Base-by-base conservation (phyloP, 1,140 invertebrate species). In the Heliconius hermathena region DNA sequence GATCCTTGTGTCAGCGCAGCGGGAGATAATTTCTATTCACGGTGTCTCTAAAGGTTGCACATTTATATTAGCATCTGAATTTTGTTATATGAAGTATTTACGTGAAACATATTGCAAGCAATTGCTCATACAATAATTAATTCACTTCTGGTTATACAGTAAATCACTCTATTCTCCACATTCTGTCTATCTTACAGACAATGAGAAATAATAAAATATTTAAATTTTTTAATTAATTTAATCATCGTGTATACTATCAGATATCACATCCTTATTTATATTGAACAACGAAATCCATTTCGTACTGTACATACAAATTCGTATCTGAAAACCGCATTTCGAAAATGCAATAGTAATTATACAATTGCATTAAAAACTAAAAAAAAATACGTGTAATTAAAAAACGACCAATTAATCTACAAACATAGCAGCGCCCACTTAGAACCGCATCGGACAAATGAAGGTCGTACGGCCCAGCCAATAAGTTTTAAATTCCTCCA, bases 401-500 rank as follows among this genome's bases (percentile, higher is more conserved):
- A 74, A 70, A 77, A 33, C 33, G 33, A 85, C 83, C 85, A 91
- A 92, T 92, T 90, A 91, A 90, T 89, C 87, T 85, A 84, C 76
- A 82, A 81, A 78, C 82, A 85, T 80, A 88, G 88, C 82, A 88
- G 77, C 85, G 85, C 84, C 85, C 85, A 85, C 84, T 90, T 88
- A 80, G 85, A 22, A 84, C 80, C 73, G 20, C 20, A 46, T 26
- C 83, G 83, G 75, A 60, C 78, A 78, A 86, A 87, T 82, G 29
- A 60, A 38, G 79, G 75, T 82, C 86, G 74, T 91, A 78, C 77
- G 70, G 8, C 73, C n/a, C 71, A 73, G 76, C 20, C 46, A 78
- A 86, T 90, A 89, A 82, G 90, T 86, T 87, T 82, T 79, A 89
- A 89, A 89, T 88, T 90, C 84, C 85, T 78, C 77, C 79, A 85